Base-by-base conservation (phyloP, 2,888 invertebrate genomes). In the Asteroscopus sphinx region DNA sequence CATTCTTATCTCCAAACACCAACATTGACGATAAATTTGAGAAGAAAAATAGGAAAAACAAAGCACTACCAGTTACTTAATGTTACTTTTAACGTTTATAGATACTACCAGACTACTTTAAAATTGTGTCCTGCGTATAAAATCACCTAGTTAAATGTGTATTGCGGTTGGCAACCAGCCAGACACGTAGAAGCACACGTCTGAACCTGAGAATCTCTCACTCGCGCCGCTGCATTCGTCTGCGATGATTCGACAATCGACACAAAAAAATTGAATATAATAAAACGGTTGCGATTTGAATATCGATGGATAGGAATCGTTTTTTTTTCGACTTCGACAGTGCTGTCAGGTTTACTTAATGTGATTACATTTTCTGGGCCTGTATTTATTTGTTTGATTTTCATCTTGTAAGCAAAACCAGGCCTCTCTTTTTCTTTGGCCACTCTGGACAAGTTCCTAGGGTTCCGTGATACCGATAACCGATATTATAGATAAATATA, bases 101-200 rank as follows among this genome's bases (percentile, higher is more conserved):
- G n/a, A n/a, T n/a, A n/a, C n/a, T n/a, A n/a, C n/a, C n/a, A n/a
- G 83, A 86, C 82, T 88, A 87, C 86, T 92, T 91, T 88, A 88
- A 88, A 91, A 90, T 87, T 84, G 88, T 89, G 89, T 88, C 85
- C 88, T 87, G 87, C 86, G 87, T 87, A 88, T 89, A 90, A 90
- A 91, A 90, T 85, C 83, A 84, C 72, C 77, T 82, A 81, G 86
- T 89, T 86, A 87, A 88, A 88, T 85, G 85, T 88, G 85, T 90
- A 90, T 88, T 86, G 89, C 82, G 87, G 87, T 86, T 93, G 93
- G 93, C 88, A 64, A 53, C 53, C 61, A 71, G 91, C 93, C 93
- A 93, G 61, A 70, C 83, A 80, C 85, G 88, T 85, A 85, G 80
- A 73, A 74, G 73, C 82, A 79, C 83, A 86, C 83, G 86, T 84